Evolutionary conservation across 1,140 invertebrate genomes (phyloP).

Genomic region (honey bee (Apis mellifera)): DNA sequence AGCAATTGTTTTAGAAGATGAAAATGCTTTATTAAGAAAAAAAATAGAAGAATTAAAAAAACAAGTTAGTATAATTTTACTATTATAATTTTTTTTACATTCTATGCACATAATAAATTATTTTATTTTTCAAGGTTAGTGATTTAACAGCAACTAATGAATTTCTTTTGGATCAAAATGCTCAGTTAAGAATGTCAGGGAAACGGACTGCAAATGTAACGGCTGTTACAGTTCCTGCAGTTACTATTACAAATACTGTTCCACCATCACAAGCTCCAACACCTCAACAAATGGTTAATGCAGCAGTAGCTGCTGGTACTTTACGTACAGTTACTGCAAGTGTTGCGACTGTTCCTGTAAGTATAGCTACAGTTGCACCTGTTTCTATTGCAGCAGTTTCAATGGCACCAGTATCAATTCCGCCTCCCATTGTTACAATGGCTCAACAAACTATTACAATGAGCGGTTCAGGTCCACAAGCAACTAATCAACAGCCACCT

Average conservation of each 20-base stretch:
- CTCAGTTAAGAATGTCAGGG: constrained; percentile 86
- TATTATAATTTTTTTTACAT: not conserved
- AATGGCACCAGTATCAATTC: constrained; percentile 82
- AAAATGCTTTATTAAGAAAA: constrained; percentile 87
- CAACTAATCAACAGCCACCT: constrained; percentile 76
- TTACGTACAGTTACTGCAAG: constrained; percentile 84
- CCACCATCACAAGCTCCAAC: constrained; percentile 80
- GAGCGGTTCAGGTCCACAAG: constrained; percentile 77
- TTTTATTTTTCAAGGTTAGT: constrained; percentile 77
- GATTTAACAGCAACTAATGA: constrained; percentile 91
- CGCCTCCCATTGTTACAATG: constrained; percentile 84
- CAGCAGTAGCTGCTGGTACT: constrained; percentile 79
- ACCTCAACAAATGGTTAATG: constrained; percentile 81
- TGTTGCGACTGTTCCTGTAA: constrained; percentile 85
- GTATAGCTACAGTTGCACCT: constrained; percentile 83
- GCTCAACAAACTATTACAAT: constrained; percentile 81
- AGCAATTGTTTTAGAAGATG: constrained; percentile 86
- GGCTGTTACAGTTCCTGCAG: constrained; percentile 83
- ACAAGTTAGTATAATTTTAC: constrained; percentile 77
- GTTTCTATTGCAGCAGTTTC: constrained; percentile 84
- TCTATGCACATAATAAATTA: not conserved
- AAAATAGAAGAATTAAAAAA: constrained; percentile 89
- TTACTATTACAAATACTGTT: constrained; percentile 83
- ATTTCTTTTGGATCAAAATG: constrained; percentile 91
- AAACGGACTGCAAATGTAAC: constrained; percentile 82